Evolutionary conservation across 2,888 invertebrate species (phyloP), one percentile per base, ranked within the genome.

Genomic region (Eilema caniola): DNA sequence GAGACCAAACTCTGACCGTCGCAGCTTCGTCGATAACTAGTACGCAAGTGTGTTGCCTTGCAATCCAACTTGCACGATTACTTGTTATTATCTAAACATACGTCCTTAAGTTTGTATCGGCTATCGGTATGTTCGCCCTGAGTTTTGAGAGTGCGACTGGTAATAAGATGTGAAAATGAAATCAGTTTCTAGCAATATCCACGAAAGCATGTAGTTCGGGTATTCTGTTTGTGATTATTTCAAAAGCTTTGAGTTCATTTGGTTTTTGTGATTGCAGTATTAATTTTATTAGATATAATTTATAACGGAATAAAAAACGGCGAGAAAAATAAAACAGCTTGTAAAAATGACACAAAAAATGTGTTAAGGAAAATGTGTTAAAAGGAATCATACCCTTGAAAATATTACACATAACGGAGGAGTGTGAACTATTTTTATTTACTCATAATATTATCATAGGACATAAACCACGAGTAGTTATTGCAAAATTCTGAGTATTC

Each of bases 81-180:
- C 90, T 93, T 90, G 89, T 88, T 92, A 91, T 91, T 92, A 92
- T 93, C 90, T 90, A 86, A 89, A 87, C 89, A 87, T 90, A 89
- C 83, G 87, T 86, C 90, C 83, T 86, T 85, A 90, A 92, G 89
- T 92, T 91, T 86, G 86, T 86, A 90, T 89, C 86, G 88, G 83
- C 85, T 87, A 89, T 90, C 87, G 86, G 87, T 85, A 88, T 88
- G 83, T 88, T 89, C 84, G 76, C 80, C 66, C 59, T 47, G 83
- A 85, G 76, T 84, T 80, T 79, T 85, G 85, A 86, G 85, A 86
- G 86, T 88, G 82, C 78, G 72, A 86, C 85, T 87, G 81, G 75
- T 77, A 4, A 2, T 28, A 28, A 5, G 28, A n/a, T 78, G 76
- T 76, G 85, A 88, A 87, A 83, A 84, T 82, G 76, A 62, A 84